Percentiles rank a stretch among this genome's conserved stretches.
These are phyloP conservation scores for Melanostoma mellinum DNA, from an alignment of 2,888 invertebrate genomes.

Conservation along the genomic window DNA sequence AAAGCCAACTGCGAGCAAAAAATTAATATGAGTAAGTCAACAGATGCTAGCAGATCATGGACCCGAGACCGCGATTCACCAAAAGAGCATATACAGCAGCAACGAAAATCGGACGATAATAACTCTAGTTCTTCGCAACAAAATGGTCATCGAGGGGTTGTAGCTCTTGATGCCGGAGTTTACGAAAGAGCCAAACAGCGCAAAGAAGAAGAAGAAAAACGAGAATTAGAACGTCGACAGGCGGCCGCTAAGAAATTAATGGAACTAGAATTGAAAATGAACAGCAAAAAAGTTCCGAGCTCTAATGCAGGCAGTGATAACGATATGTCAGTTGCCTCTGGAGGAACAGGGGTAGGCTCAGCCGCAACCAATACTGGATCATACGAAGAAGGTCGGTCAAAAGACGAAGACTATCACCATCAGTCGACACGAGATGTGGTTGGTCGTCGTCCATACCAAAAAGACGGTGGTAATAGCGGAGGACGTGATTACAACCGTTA, in stretches of 20 bases:
- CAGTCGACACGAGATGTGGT: conserved; percentile 60
- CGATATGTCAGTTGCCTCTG: conserved; percentile 70
- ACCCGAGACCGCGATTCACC: conserved; percentile 56
- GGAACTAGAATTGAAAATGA: conserved; percentile 87
- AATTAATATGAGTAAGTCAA: conserved; percentile 42
- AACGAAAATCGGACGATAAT: conserved; percentile 74
- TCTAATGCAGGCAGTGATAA: conserved; percentile 79
- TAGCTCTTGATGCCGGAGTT: conserved; percentile 86
- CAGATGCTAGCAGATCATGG: conserved; percentile 57
- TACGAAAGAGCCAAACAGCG: conserved; percentile 92
- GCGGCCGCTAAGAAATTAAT: conserved; percentile 86
- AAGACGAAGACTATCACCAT: conserved; percentile 74
- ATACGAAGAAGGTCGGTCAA: conserved; percentile 58
- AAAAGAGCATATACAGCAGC: conserved; percentile 58
- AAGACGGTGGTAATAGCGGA: conserved; percentile 64
- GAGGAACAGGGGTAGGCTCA: conserved; percentile 45
- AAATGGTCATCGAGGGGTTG: conserved; percentile 83
- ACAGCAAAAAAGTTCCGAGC: conserved; percentile 82
- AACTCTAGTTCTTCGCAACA: conserved; percentile 74
- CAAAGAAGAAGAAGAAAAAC: conserved; percentile 94
- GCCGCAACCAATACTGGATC: conserved; percentile 53
- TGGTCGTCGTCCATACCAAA: conserved; percentile 54
- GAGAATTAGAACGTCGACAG: conserved; percentile 86
- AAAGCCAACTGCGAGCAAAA: conserved; percentile 74
- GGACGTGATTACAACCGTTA: conserved; percentile 73